A percentile compares a stretch with the other conserved stretches of the same genome.
Evolutionary conservation across 92 coral and sea anemone genomes (phyloP).

Genomic region (Palythoa heliodiscus): DNA sequence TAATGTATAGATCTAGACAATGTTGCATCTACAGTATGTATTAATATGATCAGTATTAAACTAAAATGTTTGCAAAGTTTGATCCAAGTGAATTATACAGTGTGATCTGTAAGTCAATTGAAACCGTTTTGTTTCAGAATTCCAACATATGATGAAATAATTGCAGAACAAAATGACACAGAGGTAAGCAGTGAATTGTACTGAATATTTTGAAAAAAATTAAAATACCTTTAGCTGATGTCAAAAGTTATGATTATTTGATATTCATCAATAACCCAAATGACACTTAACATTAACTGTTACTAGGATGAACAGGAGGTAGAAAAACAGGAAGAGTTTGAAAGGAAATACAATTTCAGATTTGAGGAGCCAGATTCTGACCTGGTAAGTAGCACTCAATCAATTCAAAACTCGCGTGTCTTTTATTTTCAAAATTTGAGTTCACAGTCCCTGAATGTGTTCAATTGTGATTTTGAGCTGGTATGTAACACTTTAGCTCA

Average conservation of each 20-base stretch:
- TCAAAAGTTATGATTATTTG: background rate
- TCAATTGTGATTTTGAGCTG: too few relatives aligned
- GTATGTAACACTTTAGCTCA: too few relatives aligned
- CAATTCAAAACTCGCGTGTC: background rate
- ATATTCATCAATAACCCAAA: background rate
- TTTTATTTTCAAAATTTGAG: too few relatives aligned
- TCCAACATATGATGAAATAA: constrained; percentile 90
- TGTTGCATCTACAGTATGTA: background rate
- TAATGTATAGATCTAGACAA: constrained; percentile 18
- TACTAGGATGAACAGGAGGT: constrained; percentile 83
- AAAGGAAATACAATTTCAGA: constrained; percentile 89
- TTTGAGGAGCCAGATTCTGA: constrained; percentile 95
- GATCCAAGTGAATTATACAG: too few relatives aligned
- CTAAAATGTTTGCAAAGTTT: background rate
- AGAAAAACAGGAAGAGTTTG: constrained; percentile 95
- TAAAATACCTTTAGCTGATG: background rate
- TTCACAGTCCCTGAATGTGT: too few relatives aligned
- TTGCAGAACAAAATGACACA: constrained; percentile 65
- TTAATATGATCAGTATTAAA: background rate
- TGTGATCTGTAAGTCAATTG: background rate
- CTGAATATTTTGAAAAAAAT: too few relatives aligned
- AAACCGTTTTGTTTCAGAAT: constrained; percentile 54
- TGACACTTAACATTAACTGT: background rate
- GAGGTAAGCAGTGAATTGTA: constrained; percentile 56
- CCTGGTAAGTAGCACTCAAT: constrained; percentile 59